phyloP scores from a whole-genome alignment of 2,888 invertebrate species.

The Gerosis bhagava region DNA sequence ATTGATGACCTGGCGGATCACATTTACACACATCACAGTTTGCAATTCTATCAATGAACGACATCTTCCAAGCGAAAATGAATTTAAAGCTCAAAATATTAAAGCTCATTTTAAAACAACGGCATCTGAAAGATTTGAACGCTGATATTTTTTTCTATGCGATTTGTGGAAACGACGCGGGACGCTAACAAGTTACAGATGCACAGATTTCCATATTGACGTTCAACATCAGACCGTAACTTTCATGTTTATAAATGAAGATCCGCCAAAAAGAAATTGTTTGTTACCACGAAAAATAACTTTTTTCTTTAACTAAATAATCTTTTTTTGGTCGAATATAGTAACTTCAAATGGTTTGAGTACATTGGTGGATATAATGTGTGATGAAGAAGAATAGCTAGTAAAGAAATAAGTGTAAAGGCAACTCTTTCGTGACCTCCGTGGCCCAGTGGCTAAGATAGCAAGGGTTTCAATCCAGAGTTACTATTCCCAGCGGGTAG shows the following conservation, averaged over 20 bases:
- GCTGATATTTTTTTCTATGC: slow-evolving; percentile 10
- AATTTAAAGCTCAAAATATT: not conserved
- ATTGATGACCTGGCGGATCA: slow-evolving; percentile 29
- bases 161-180: slow-evolving; percentile 15
- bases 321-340: no score
- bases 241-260: slow-evolving; percentile 1
- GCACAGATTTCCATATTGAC: slow-evolving; percentile 2
- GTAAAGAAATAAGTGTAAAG: no score
- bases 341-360: no score
- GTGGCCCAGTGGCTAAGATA: no score
- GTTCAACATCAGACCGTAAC: not conserved
- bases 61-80: not conserved
- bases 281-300: no score
- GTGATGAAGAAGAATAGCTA: no score
- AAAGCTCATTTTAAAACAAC: slow-evolving; percentile 1
- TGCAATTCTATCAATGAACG: slow-evolving; percentile 9
- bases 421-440: no score
- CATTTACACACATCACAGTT: slow-evolving; percentile 12
- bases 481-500: no score
- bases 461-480: no score
- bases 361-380: no score
- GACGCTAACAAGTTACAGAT: not conserved
- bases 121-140: not conserved
- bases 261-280: slow-evolving; percentile 1
- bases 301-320: no score